These are phyloP conservation scores for Poeciliopsis retropinna DNA, from an alignment of 2,113 vertebrate genomes.

Conservation along the genomic window DNA sequence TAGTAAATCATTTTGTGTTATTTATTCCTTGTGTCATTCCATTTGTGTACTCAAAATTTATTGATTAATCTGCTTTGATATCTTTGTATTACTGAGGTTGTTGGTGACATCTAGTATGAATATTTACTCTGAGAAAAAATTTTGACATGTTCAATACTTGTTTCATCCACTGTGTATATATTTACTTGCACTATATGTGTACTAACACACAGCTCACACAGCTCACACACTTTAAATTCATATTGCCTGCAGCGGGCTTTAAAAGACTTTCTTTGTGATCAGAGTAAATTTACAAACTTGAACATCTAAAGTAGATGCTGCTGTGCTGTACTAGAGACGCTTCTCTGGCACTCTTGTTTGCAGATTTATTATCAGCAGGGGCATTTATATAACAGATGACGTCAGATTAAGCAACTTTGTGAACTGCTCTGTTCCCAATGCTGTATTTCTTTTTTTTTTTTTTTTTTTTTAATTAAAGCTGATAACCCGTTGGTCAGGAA, in stretches of 20 bases:
- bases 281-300: not conserved
- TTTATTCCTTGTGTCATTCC: not conserved
- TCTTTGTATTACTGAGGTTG: not conserved
- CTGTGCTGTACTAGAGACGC: slow-evolving; percentile 5
- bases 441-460: not conserved
- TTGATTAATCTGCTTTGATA: not conserved
- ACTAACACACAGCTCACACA: not conserved
- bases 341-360: slow-evolving; percentile 8
- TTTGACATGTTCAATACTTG: not conserved
- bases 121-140: not conserved
- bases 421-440: slow-evolving; percentile 4
- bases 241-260: slow-evolving; percentile 7
- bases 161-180: not conserved
- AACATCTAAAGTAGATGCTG: not conserved
- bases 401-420: slow-evolving; percentile 18
- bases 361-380: slow-evolving; percentile 11
- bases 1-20: not conserved
- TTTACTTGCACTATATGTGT: not conserved
- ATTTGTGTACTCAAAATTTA: not conserved
- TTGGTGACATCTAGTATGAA: not conserved
- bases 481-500: slow-evolving; percentile 1
- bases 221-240: not conserved
- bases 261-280: slow-evolving; percentile 4
- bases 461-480: slow-evolving; percentile 9
- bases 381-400: slow-evolving; percentile 18